These are phyloP conservation scores for Amyelois transitella DNA, from an alignment of 1,140 invertebrate species.

Conservation along the genomic window DNA sequence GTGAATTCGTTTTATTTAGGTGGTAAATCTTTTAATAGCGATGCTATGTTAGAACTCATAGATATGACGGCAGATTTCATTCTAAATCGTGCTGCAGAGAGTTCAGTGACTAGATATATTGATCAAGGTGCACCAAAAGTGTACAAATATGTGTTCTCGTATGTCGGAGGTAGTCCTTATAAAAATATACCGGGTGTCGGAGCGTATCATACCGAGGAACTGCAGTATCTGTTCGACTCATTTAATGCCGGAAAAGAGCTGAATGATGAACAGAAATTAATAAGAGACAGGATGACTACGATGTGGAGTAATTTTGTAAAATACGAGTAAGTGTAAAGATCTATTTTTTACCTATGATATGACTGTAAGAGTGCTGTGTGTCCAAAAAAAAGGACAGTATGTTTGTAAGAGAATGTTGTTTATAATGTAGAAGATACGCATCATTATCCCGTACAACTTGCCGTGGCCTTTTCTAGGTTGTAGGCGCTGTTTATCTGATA, in stretches of 20 bases:
- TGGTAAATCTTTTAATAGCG: slow-evolving; percentile 7
- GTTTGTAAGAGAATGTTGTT: no score
- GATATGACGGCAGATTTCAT: slow-evolving; percentile 23
- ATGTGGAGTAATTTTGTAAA: slow-evolving; percentile 30
- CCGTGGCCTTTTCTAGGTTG: no score
- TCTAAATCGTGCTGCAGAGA: slow-evolving; percentile 16
- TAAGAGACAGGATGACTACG: slow-evolving; percentile 18
- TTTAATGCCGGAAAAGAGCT: background rate
- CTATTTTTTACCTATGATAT: no score
- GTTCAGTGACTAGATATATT: slow-evolving; percentile 14
- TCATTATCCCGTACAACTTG: no score
- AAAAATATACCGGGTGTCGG: slow-evolving; percentile 22
- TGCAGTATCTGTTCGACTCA: slow-evolving; percentile 21
- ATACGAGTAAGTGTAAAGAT: slow-evolving; percentile 18
- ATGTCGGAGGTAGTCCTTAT: slow-evolving; percentile 17
- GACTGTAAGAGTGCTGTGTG: no score
- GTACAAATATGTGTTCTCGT: slow-evolving; percentile 30
- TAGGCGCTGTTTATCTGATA: no score
- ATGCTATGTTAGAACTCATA: slow-evolving; percentile 13
- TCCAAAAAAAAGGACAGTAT: no score
- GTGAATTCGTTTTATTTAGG: slow-evolving; percentile 22
- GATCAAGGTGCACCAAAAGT: slow-evolving; percentile 10
- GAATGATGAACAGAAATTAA: slow-evolving; percentile 15
- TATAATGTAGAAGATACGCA: no score
- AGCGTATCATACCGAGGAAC: slow-evolving; percentile 24